Evolutionary conservation across 2,888 invertebrate genomes (phyloP).

Genomic region (Oscheius sp.): DNA sequence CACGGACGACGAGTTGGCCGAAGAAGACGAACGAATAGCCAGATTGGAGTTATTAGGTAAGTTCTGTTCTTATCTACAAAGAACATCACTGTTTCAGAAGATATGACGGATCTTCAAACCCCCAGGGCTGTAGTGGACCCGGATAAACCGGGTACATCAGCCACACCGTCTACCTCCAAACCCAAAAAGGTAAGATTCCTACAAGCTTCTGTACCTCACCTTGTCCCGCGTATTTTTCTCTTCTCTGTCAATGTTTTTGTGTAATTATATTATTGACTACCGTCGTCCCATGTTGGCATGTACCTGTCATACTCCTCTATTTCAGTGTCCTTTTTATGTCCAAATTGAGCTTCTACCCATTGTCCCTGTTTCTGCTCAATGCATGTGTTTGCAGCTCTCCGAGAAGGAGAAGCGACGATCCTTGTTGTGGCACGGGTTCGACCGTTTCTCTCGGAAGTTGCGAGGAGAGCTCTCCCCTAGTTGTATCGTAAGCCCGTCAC

Average conservation of each 20-base stretch:
- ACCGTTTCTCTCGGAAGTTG: constrained; percentile 54
- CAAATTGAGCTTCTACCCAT: not conserved
- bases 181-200: constrained; percentile 26
- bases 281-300: not conserved
- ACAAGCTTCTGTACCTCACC: not conserved
- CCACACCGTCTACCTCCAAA: constrained; percentile 15
- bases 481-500: constrained; percentile 28
- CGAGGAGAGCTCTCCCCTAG: constrained; percentile 24
- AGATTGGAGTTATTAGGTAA: constrained; percentile 29
- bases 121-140: constrained; percentile 16
- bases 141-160: constrained; percentile 28
- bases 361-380: not conserved
- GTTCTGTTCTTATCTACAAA: not conserved
- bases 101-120: constrained; percentile 32
- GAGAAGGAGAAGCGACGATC: constrained; percentile 56
- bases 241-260: not conserved
- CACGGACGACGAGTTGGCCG: constrained; percentile 60
- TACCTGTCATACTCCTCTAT: not conserved
- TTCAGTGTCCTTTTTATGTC: not conserved
- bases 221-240: not conserved
- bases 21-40: constrained; percentile 41
- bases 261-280: not conserved
- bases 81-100: constrained; percentile 11
- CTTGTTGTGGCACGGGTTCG: constrained; percentile 61
- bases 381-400: constrained; percentile 35